Conservation (phyloP, 2,888 invertebrate genomes). For the Subacronicta megacephala region DNA sequence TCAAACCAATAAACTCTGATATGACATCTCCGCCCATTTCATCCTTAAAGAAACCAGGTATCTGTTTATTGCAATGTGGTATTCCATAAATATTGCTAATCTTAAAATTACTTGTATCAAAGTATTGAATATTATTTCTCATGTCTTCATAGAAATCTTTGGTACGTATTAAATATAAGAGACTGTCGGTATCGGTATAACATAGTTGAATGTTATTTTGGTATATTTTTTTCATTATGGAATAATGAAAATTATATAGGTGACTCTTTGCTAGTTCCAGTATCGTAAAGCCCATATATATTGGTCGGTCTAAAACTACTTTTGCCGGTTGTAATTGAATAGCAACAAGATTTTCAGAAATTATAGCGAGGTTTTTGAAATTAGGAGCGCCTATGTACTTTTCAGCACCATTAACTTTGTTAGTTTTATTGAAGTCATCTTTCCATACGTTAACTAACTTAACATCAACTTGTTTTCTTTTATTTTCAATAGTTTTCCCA, state of each 20-base stretch:
- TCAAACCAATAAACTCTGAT: constrained; percentile 28
- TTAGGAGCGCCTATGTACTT: no score
- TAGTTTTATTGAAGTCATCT: background rate
- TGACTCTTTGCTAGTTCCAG: no score
- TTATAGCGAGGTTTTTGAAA: no score
- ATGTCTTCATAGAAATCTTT: background rate
- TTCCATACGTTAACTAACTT: constrained; percentile 1
- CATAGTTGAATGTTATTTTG: no score
- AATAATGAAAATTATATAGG: no score
- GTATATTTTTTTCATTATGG: no score
- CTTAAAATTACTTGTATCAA: constrained; percentile 1
- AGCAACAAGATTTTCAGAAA: no score
- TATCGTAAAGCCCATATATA: background rate
- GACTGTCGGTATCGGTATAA: no score
- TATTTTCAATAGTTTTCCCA: constrained; percentile 12
- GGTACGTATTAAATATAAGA: background rate
- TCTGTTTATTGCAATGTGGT: constrained; percentile 11
- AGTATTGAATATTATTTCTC: background rate
- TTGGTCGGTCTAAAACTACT: no score
- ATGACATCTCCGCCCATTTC: constrained; percentile 34
- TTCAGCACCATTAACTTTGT: background rate
- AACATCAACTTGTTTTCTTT: constrained; percentile 3
- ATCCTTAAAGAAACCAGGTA: constrained; percentile 34
- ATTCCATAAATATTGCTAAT: constrained; percentile 1
- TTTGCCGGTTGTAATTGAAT: no score